phyloP scores from a whole-genome alignment of 2,113 vertebrate species.

The Syngnathoides biaculeatus region DNA sequence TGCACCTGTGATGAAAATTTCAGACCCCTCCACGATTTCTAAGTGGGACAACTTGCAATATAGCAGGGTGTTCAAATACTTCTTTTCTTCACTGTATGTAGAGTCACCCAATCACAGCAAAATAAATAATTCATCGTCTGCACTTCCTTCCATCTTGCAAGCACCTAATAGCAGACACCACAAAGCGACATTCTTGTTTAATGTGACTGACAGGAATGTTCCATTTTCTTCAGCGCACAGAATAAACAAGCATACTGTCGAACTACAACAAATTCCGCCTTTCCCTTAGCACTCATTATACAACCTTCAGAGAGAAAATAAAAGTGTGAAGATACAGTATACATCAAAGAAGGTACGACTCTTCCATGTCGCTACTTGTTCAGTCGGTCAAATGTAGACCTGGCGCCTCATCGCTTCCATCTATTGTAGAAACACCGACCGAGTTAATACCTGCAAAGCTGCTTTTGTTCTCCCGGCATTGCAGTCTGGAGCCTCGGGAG shows the following conservation, averaged over 20 bases:
- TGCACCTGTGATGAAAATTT: too few relatives aligned
- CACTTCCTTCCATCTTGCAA: not conserved
- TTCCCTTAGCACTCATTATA: not conserved
- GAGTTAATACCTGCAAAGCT: not conserved
- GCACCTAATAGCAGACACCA: not conserved
- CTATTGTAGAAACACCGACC: not conserved
- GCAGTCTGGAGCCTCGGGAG: constrained; percentile 1
- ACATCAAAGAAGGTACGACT: not conserved
- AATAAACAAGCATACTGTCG: not conserved
- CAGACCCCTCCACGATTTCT: too few relatives aligned
- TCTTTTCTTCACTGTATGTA: too few relatives aligned
- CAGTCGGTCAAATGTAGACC: not conserved
- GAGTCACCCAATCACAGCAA: not conserved
- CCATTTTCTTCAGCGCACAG: not conserved
- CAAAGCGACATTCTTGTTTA: not conserved
- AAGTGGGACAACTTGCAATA: too few relatives aligned
- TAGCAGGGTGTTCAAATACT: too few relatives aligned
- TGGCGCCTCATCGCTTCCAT: not conserved
- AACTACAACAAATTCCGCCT: not conserved
- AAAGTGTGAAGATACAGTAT: not conserved
- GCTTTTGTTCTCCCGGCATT: not conserved
- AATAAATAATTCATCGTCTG: not conserved
- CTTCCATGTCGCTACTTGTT: not conserved
- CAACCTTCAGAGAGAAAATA: not conserved
- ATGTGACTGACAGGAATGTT: not conserved